phyloP scores from a whole-genome alignment of 2,113 vertebrate genomes.

The Amblyopsis rosae region DNA sequence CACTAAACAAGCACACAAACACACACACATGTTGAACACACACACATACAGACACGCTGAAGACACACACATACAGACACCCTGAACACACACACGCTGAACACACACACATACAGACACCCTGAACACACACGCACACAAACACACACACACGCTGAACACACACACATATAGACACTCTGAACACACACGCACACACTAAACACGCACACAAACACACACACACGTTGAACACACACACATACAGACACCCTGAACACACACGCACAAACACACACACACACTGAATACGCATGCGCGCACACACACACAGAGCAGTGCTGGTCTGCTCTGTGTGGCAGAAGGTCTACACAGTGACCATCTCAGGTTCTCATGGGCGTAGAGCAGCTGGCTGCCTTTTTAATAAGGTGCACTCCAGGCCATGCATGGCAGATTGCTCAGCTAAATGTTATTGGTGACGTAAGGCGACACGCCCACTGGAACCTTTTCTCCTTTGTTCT shows the following conservation, averaged over 20 bases:
- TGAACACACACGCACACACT: neutral
- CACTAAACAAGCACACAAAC: neutral
- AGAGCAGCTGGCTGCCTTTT: too few relatives aligned
- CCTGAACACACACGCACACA: neutral
- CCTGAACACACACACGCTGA: too few relatives aligned
- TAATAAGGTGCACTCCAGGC: too few relatives aligned
- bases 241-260: neutral
- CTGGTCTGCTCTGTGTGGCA: neutral
- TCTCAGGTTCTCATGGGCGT: too few relatives aligned
- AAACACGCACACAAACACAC: neutral
- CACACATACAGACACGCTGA: neutral
- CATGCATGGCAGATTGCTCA: too few relatives aligned
- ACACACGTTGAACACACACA: neutral
- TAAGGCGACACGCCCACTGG: too few relatives aligned
- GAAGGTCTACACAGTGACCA: too few relatives aligned
- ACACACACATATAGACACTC: neutral
- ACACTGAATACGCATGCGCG: too few relatives aligned
- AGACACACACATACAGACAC: too few relatives aligned
- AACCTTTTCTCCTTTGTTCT: too few relatives aligned
- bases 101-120: neutral
- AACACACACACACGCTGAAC: neutral
- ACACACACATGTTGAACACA: neutral
- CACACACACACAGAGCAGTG: neutral
- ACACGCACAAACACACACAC: neutral
- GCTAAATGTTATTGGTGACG: too few relatives aligned